Conservation (phyloP, 2,113 vertebrate species). For the Leptobrachium ailaonicum region DNA sequence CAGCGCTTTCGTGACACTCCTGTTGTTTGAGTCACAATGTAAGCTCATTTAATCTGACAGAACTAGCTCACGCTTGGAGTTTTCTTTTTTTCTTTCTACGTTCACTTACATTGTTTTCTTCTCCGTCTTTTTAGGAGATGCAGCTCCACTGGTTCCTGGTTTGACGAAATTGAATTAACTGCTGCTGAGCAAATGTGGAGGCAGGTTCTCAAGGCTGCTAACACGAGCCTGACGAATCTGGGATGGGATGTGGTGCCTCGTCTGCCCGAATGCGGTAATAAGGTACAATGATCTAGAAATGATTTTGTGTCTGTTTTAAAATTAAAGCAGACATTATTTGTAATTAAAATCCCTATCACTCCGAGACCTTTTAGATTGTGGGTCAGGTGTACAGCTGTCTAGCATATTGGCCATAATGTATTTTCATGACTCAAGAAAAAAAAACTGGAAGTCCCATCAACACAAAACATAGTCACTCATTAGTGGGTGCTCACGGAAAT, state of each 20-base stretch:
- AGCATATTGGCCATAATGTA: no score
- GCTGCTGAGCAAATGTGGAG: slow-evolving; percentile 69
- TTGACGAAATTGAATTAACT: slow-evolving; percentile 59
- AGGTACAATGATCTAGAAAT: slow-evolving; percentile 52
- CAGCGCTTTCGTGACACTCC: neutral
- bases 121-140: slow-evolving; percentile 40
- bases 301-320: no score
- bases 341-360: no score
- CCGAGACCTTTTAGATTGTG: no score
- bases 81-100: slow-evolving; percentile 11
- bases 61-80: neutral
- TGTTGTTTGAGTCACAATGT: neutral
- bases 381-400: no score
- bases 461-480: no score
- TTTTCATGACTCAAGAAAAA: no score
- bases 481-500: no score
- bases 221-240: slow-evolving; percentile 48
- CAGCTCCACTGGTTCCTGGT: slow-evolving; percentile 56
- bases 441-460: no score
- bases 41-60: slow-evolving; percentile 21
- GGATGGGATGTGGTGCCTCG: slow-evolving; percentile 60
- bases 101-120: neutral
- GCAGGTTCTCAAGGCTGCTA: slow-evolving; percentile 58
- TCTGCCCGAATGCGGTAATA: slow-evolving; percentile 61
- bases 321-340: no score